Evolutionary conservation across 2,888 invertebrate genomes (phyloP).

Genomic region (Congeria kusceri): DNA sequence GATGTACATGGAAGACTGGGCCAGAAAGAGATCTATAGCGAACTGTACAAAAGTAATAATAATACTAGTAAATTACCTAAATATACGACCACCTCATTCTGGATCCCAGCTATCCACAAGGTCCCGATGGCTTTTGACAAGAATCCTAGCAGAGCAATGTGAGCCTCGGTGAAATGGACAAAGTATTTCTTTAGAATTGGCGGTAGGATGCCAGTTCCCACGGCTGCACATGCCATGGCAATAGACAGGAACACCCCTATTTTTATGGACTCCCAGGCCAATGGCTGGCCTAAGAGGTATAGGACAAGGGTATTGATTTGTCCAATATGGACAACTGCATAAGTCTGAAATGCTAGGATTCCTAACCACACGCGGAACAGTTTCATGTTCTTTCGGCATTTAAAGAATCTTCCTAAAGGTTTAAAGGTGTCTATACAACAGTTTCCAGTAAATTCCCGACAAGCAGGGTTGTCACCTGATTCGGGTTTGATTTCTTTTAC

Average conservation of each 20-base stretch:
- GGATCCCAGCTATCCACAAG: constrained; percentile 82
- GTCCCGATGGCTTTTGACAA: constrained; percentile 84
- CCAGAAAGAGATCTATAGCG: no score
- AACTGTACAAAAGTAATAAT: no score
- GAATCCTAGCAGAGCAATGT: constrained; percentile 81
- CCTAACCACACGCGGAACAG: constrained; percentile 83
- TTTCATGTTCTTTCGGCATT: constrained; percentile 75
- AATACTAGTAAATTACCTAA: constrained; percentile 79
- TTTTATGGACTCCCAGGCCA: constrained; percentile 75
- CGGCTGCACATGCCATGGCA: constrained; percentile 79
- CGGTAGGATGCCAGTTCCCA: constrained; percentile 77
- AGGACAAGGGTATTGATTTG: constrained; percentile 83
- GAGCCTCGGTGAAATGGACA: constrained; percentile 70
- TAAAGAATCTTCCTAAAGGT: constrained; percentile 78
- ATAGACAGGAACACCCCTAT: constrained; percentile 80
- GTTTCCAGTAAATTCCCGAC: constrained; percentile 67
- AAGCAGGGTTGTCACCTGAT: constrained; percentile 40
- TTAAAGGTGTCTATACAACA: constrained; percentile 78
- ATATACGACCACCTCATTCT: constrained; percentile 80
- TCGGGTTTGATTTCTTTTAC: constrained; percentile 75
- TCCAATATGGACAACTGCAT: constrained; percentile 84
- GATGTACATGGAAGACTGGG: no score
- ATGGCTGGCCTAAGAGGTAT: constrained; percentile 79
- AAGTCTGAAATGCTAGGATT: constrained; percentile 83
- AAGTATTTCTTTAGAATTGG: constrained; percentile 74